These are phyloP conservation scores for Chrysina gloriosa DNA, from an alignment of 2,888 invertebrate species.

Conservation along the genomic window DNA sequence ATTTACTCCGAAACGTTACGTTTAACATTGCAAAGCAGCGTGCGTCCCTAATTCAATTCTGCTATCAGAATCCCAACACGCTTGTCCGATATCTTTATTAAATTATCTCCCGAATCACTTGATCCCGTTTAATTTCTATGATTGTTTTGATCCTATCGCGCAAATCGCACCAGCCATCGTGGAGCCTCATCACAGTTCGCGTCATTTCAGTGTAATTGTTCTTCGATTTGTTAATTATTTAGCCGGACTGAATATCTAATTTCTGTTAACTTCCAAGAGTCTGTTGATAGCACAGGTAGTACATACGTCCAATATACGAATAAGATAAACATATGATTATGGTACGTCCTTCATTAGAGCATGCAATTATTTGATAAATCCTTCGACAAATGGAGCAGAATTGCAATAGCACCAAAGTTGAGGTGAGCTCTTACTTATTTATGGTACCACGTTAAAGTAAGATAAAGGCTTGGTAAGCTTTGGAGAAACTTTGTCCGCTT, in stretches of 20 bases:
- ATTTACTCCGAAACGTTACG: background rate
- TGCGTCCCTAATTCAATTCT: conserved; percentile 10
- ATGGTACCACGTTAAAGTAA: too few species aligned
- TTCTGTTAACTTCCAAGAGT: too few species aligned
- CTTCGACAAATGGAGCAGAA: too few species aligned
- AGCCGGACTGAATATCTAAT: conserved; percentile 21
- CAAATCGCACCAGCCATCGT: conserved; percentile 39
- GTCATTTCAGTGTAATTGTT: conserved; percentile 28
- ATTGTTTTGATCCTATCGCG: conserved; percentile 47
- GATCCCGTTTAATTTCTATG: conserved; percentile 48
- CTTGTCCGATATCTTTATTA: conserved; percentile 34
- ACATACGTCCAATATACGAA: too few species aligned
- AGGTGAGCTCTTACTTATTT: too few species aligned
- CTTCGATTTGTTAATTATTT: conserved; percentile 32
- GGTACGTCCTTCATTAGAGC: too few species aligned
- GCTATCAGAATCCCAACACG: conserved; percentile 16
- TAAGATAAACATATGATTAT: too few species aligned
- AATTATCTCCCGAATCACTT: conserved; percentile 41
- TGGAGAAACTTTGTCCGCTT: too few species aligned
- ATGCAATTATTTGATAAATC: too few species aligned
- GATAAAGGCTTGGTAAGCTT: too few species aligned
- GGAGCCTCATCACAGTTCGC: conserved; percentile 31
- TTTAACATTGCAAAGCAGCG: conserved; percentile 9
- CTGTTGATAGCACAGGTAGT: too few species aligned
- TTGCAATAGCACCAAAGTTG: too few species aligned